Evolutionary conservation across 2,888 invertebrate genomes (phyloP).

Genomic region (Caenorhabditis auriculariae): DNA sequence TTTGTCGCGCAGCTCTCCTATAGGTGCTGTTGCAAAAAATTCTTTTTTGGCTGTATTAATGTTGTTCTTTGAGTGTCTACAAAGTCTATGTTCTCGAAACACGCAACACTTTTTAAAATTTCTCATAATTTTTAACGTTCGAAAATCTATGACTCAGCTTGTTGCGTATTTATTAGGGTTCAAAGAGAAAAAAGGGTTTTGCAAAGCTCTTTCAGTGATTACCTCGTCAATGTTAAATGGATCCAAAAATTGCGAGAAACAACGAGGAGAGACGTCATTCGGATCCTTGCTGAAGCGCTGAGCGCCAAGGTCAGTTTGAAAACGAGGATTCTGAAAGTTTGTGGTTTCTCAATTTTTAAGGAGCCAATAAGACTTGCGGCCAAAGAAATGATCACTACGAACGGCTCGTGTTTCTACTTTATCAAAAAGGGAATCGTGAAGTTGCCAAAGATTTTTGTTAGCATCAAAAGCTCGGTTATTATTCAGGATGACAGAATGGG

Average conservation of each 20-base stretch:
- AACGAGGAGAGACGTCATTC: slow-evolving; percentile 1
- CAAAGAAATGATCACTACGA: background rate
- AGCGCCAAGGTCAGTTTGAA: background rate
- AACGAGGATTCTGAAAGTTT: background rate
- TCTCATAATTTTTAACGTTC: too few relatives aligned
- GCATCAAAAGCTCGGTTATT: background rate
- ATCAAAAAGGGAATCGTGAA: slow-evolving; percentile 11
- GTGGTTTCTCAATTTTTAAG: background rate
- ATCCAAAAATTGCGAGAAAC: background rate
- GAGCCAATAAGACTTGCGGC: background rate
- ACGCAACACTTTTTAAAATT: too few relatives aligned
- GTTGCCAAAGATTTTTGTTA: background rate
- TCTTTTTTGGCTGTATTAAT: too few relatives aligned
- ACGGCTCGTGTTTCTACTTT: background rate
- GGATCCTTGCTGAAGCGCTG: background rate
- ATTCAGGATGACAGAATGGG: slow-evolving; percentile 4
- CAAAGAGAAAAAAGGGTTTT: too few relatives aligned
- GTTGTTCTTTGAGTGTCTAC: too few relatives aligned
- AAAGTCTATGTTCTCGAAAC: too few relatives aligned
- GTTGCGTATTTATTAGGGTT: too few relatives aligned
- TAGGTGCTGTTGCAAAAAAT: background rate
- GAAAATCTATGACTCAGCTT: too few relatives aligned
- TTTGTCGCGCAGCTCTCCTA: slow-evolving; percentile 1
- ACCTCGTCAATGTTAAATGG: background rate
- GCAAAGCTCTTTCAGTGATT: too few relatives aligned